Conservation (phyloP, 2,113 vertebrate genomes). For the Sylvilagus bachmani region DNA sequence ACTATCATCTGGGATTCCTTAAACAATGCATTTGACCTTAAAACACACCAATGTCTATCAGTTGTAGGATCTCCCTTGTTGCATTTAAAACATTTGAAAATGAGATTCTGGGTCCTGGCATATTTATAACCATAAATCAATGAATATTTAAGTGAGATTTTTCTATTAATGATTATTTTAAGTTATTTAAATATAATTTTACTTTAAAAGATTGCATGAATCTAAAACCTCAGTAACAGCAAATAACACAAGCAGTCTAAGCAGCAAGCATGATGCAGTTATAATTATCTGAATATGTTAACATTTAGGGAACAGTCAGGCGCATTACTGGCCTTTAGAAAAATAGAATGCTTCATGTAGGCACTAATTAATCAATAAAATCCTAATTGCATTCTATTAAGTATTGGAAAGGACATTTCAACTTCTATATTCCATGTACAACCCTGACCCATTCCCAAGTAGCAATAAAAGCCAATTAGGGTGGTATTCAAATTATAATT, state of each 20-base stretch:
- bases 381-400: constrained; percentile 56
- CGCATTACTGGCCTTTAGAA: constrained; percentile 83
- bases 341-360: constrained; percentile 76
- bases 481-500: constrained; percentile 63
- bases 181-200: constrained; percentile 78
- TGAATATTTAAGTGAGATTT: constrained; percentile 63
- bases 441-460: constrained; percentile 57
- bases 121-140: constrained; percentile 55
- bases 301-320: constrained; percentile 85
- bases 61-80: not conserved
- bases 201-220: constrained; percentile 80
- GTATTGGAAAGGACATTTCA: constrained; percentile 76
- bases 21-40: constrained; percentile 47
- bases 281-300: constrained; percentile 87
- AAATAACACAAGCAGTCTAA: constrained; percentile 77
- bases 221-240: constrained; percentile 71
- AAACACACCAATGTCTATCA: not conserved
- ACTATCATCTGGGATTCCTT: not conserved
- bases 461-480: constrained; percentile 53
- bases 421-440: constrained; percentile 73
- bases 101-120: not conserved
- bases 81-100: constrained; percentile 46
- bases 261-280: constrained; percentile 69
- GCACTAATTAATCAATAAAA: constrained; percentile 86
- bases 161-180: constrained; percentile 67